These are phyloP conservation scores for Archips crataeganus DNA, from an alignment of 2,888 invertebrate genomes.

Conservation along the genomic window DNA sequence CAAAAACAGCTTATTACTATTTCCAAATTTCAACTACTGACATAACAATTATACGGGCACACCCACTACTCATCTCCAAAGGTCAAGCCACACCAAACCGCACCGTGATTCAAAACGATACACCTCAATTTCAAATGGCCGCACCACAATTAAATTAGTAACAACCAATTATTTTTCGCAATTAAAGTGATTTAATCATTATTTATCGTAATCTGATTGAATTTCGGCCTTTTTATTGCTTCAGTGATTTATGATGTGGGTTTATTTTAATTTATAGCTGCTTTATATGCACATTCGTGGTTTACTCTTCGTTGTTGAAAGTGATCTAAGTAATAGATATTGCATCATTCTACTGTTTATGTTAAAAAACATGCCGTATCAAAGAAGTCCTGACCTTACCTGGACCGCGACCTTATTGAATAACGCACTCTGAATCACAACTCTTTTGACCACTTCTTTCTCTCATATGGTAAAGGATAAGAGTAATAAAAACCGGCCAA, in stretches of 20 bases:
- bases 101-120: conserved; percentile 18
- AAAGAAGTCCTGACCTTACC: no score
- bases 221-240: conserved; percentile 14
- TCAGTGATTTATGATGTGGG: conserved; percentile 5
- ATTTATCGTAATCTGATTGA: conserved; percentile 28
- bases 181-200: conserved; percentile 21
- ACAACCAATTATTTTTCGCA: conserved; percentile 31
- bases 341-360: no score
- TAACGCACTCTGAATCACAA: no score
- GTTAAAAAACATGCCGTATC: no score
- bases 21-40: conserved; percentile 18
- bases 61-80: conserved; percentile 22
- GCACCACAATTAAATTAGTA: conserved; percentile 7
- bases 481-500: no score
- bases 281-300: background rate
- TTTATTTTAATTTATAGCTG: background rate
- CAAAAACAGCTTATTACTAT: background rate
- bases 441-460: no score
- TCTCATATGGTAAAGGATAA: no score
- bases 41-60: conserved; percentile 22
- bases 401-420: no score
- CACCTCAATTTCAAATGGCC: background rate
- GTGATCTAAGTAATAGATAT: no score
- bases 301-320: no score
- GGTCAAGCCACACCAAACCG: conserved; percentile 12